These are phyloP conservation scores for Himalopsyche anomala DNA, from an alignment of 2,888 invertebrate species.

Conservation along the genomic window DNA sequence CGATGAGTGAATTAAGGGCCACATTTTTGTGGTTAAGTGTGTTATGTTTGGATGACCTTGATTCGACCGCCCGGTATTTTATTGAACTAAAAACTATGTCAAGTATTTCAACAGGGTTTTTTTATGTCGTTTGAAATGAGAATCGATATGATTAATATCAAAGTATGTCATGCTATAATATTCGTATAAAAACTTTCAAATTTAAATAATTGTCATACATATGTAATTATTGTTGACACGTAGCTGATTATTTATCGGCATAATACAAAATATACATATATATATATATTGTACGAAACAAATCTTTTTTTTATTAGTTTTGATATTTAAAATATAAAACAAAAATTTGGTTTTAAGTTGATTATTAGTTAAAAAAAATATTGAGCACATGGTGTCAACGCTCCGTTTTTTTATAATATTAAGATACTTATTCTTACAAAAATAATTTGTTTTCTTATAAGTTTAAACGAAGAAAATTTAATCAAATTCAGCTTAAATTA, in stretches of 20 bases:
- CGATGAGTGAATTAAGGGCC: slow-evolving; percentile 41
- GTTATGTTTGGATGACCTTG: slow-evolving; percentile 40
- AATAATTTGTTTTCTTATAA: no score
- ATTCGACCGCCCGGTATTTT: slow-evolving; percentile 39
- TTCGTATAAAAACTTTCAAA: neutral
- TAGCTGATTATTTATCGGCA: neutral
- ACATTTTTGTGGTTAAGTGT: slow-evolving; percentile 29
- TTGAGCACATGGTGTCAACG: no score
- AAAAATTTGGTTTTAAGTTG: no score
- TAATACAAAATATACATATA: no score
- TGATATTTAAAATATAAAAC: no score
- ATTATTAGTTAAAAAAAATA: no score
- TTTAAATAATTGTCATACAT: neutral
- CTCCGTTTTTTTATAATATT: no score
- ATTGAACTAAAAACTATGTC: slow-evolving; percentile 38
- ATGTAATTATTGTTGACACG: neutral
- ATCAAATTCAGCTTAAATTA: no score
- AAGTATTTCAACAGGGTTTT: slow-evolving; percentile 32
- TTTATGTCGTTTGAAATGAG: neutral
- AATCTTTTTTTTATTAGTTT: no score
- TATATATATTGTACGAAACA: no score
- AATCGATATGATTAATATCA: slow-evolving; percentile 13
- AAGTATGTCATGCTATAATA: slow-evolving; percentile 32
- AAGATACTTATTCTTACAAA: no score
- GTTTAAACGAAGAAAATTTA: no score